Base-by-base conservation (phyloP, 2,797 vertebrate genomes). In the Poecilia gillii region DNA sequence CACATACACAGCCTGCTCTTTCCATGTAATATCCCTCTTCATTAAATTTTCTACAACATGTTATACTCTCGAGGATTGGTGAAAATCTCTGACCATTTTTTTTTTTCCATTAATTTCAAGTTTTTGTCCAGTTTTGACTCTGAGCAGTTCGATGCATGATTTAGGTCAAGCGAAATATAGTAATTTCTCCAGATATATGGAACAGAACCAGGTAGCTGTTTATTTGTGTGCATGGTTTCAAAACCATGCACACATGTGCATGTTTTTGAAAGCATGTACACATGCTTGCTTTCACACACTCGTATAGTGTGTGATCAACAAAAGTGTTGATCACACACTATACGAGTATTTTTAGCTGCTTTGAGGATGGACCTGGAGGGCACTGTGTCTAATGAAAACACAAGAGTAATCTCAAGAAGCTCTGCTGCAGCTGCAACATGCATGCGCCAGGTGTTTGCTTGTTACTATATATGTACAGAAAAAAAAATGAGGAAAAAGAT, bases 311-410 rank as follows among this genome's bases (percentile, higher is more conserved):
- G 33, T 33, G 33, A 33, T 2, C 33, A 33, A 43, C 41, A n/a
- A 25, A 71, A 71, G 39, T 71, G 41, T 43, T 71, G 68, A 45
- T 71, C 41, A 45, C 23, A 71, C 68, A 45, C 68, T 28, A 43
- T n/a, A 14, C 31, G 4, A 25, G 45, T 76, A 76, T 76, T 76
- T 76, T 47, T 76, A 47, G 74, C 28, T 36, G 59, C 74, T 36
- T 49, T 31, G 28, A 62, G 41, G 57, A 64, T 46, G 55, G 43
- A 23, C 43, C 8, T 47, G 59, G 49, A 76, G 62, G 57, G 12
- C 3, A 41, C 18, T 39, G 45, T 47, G 45, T 77, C 33, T 53
- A 66, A 28, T 53, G 5, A 53, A 77, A 70, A 70, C 57, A 39
- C 46, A 39, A 31, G 62, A 33, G 6, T 39, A 28, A 25, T 76